Percentiles rank a stretch among this genome's conserved stretches.
These are phyloP conservation scores for Puntigrus tetrazona DNA, from an alignment of 2,113 vertebrate species.

Conservation along the genomic window DNA sequence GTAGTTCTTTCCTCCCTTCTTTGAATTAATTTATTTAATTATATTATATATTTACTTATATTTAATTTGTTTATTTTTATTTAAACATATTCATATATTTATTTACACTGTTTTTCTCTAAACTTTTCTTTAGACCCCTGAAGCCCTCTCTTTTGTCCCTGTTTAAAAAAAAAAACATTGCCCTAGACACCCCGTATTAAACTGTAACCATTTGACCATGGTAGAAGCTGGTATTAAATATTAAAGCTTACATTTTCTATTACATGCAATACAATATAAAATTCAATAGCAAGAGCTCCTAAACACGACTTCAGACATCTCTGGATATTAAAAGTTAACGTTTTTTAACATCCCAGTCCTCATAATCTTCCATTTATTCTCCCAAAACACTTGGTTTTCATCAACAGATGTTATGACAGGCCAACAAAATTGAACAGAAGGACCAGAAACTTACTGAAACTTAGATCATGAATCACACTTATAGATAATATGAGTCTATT, in stretches of 20 bases:
- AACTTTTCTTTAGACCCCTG: no score
- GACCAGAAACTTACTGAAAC: background rate
- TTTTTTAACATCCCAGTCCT: background rate
- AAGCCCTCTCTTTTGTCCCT: no score
- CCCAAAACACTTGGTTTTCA: conserved; percentile 4
- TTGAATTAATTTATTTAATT: background rate
- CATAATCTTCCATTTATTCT: background rate
- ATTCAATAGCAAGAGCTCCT: conserved; percentile 74
- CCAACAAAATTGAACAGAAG: background rate
- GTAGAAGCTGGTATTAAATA: conserved; percentile 79
- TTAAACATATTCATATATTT: no score
- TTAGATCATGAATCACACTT: background rate
- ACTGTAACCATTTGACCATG: conserved; percentile 70
- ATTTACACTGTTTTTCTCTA: no score
- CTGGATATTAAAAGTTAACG: conserved; percentile 41
- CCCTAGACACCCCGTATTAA: conserved; percentile 65
- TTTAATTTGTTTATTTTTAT: no score
- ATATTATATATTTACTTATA: background rate
- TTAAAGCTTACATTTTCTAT: conserved; percentile 77
- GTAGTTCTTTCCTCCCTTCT: background rate
- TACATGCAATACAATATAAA: no score
- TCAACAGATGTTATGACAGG: background rate
- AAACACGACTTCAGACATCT: conserved; percentile 66
- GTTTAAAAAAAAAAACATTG: background rate
- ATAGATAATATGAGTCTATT: conserved; percentile 2